Evolutionary conservation across 2,888 invertebrate genomes (phyloP).

Genomic region (Scaptomyza tumidula): DNA sequence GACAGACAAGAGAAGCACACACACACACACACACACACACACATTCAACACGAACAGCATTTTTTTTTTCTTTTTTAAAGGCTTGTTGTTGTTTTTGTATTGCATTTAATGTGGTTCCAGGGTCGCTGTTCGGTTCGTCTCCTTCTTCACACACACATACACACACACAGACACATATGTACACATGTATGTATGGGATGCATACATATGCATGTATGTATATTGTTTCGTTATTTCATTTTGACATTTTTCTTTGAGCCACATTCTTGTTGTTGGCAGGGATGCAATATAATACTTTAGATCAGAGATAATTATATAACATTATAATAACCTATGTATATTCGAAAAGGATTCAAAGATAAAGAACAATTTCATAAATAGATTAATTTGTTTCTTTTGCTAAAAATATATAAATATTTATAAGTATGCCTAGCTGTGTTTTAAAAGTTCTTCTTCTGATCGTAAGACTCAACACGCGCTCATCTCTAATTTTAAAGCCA

Average conservation of each 20-base stretch:
- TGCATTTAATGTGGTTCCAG: constrained; percentile 74
- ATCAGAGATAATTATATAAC: neutral
- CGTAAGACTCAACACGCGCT: neutral
- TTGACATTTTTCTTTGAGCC: constrained; percentile 52
- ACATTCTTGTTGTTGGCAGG: constrained; percentile 45
- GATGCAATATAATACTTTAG: constrained; percentile 26
- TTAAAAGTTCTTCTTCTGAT: too few relatives aligned
- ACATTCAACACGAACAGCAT: constrained; percentile 12
- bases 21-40: constrained; percentile 12
- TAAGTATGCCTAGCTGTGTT: too few relatives aligned
- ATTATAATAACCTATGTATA: neutral
- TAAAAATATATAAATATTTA: too few relatives aligned
- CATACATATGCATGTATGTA: constrained; percentile 12
- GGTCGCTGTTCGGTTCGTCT: constrained; percentile 66
- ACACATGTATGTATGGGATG: constrained; percentile 8
- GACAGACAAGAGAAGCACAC: constrained; percentile 53
- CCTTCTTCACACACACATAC: constrained; percentile 36
- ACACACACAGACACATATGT: neutral
- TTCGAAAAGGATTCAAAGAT: too few relatives aligned
- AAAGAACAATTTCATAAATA: too few relatives aligned
- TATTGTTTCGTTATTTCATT: constrained; percentile 42
- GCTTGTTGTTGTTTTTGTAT: constrained; percentile 26
- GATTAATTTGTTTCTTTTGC: too few relatives aligned
- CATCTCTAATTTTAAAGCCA: constrained; percentile 9
- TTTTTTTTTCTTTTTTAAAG: constrained; percentile 38